These are phyloP conservation scores for Aurelia coerulea DNA, from an alignment of 30 jellyfish, hydroid and myxozoan genomes.

Conservation along the genomic window DNA sequence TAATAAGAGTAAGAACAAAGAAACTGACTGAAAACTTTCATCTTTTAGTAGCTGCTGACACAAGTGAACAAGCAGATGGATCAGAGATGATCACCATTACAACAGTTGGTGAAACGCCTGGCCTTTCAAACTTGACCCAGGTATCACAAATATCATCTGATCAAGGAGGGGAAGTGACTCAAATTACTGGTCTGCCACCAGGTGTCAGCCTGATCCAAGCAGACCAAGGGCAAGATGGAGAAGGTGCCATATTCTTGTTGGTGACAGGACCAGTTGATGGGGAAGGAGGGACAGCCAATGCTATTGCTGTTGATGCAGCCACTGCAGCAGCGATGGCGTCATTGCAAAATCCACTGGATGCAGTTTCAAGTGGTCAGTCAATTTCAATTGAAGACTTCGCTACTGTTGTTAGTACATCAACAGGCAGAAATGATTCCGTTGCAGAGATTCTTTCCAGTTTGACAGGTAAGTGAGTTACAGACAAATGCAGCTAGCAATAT, in stretches of 20 bases:
- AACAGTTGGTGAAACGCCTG: constrained; percentile 52
- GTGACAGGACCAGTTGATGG: constrained; percentile 87
- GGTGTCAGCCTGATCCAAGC: constrained; percentile 81
- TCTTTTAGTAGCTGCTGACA: too few relatives aligned
- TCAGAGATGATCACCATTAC: constrained; percentile 29
- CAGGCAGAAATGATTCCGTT: constrained; percentile 66
- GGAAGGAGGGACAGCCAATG: constrained; percentile 71
- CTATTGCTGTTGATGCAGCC: constrained; percentile 78
- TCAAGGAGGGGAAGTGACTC: constrained; percentile 57
- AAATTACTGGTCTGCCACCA: constrained; percentile 65
- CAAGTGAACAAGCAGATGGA: not conserved
- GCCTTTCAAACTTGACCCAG: constrained; percentile 40
- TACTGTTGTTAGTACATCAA: constrained; percentile 49
- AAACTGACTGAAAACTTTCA: too few relatives aligned
- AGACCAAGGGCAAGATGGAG: constrained; percentile 76
- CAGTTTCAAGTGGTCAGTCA: constrained; percentile 57
- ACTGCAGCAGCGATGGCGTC: constrained; percentile 78
- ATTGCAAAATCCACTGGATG: constrained; percentile 69
- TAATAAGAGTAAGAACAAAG: too few relatives aligned
- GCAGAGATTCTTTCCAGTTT: constrained; percentile 70
- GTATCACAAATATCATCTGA: constrained; percentile 61
- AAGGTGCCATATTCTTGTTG: constrained; percentile 71
- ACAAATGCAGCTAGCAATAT: too few relatives aligned
- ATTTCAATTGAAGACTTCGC: constrained; percentile 58
- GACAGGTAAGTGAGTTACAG: constrained; percentile 26